phyloP scores from a whole-genome alignment of 2,888 invertebrate species.

The Eristalis arbustorum region DNA sequence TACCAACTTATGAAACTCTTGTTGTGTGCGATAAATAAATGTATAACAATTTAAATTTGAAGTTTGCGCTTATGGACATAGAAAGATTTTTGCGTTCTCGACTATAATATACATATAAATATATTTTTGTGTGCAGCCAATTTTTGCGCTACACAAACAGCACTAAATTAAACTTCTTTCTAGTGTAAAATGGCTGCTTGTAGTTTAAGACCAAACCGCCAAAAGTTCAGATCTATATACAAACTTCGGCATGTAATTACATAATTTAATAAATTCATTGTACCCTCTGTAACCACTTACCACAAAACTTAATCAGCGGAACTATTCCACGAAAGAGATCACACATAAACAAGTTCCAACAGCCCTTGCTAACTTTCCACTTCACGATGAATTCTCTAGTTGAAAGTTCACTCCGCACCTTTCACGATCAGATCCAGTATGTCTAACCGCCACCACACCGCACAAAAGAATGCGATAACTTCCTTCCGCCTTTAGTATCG shows the following conservation, averaged over 20 bases:
- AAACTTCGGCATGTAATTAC: not conserved
- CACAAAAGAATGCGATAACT: not conserved
- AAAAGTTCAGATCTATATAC: too few relatives aligned
- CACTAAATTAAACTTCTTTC: too few relatives aligned
- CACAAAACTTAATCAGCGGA: not conserved
- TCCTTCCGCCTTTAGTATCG: not conserved
- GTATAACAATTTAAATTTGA: too few relatives aligned
- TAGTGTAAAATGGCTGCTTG: too few relatives aligned
- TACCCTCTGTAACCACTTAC: not conserved
- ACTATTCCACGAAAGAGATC: not conserved
- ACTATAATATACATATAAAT: too few relatives aligned
- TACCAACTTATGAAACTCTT: too few relatives aligned
- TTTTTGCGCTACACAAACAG: too few relatives aligned
- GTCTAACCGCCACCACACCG: not conserved
- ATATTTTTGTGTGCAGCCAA: too few relatives aligned
- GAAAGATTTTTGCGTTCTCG: too few relatives aligned
- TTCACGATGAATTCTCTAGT: constrained; percentile 27
- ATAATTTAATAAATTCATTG: not conserved
- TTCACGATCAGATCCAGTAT: constrained; percentile 15
- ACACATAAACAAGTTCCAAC: not conserved
- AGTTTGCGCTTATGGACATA: too few relatives aligned
- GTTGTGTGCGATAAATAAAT: too few relatives aligned
- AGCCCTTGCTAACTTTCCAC: not conserved
- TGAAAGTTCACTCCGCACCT: constrained; percentile 41
- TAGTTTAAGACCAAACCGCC: too few relatives aligned